These are phyloP conservation scores for Eupithecia tripunctaria DNA, from an alignment of 2,888 invertebrate species.

Conservation along the genomic window DNA sequence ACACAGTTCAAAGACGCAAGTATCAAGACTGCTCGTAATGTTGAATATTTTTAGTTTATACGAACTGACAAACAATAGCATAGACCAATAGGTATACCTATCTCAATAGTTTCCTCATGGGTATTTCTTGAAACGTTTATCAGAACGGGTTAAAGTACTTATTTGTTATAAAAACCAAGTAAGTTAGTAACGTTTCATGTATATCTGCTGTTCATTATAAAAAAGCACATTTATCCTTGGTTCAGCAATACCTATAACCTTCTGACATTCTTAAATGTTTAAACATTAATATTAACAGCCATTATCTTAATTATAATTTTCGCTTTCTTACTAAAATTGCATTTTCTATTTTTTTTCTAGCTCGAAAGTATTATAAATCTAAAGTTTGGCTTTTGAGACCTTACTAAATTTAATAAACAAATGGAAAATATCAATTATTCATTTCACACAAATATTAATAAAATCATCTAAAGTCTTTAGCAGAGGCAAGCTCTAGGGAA, in stretches of 20 bases:
- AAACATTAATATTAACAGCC: neutral
- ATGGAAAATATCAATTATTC: constrained; percentile 4
- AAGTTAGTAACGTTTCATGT: neutral
- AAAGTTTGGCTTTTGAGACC: neutral
- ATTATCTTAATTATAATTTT: neutral
- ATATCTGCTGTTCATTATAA: neutral
- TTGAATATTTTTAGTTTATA: neutral
- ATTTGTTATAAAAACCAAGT: neutral
- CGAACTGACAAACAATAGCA: neutral
- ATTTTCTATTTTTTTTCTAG: too few species aligned
- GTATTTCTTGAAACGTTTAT: constrained; percentile 13
- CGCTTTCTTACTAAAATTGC: neutral
- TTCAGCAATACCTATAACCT: neutral
- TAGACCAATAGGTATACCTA: neutral
- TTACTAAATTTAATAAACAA: constrained; percentile 9
- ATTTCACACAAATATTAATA: too few species aligned
- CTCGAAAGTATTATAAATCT: too few species aligned
- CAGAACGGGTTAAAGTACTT: neutral
- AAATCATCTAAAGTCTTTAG: constrained; percentile 47
- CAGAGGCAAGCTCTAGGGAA: constrained; percentile 59
- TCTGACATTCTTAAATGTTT: neutral
- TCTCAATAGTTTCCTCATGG: constrained; percentile 2
- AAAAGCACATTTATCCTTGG: neutral
- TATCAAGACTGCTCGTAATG: neutral
- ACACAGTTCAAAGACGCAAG: neutral